Conservation (phyloP, 1,140 invertebrate species). For the Drosophila auraria region DNA sequence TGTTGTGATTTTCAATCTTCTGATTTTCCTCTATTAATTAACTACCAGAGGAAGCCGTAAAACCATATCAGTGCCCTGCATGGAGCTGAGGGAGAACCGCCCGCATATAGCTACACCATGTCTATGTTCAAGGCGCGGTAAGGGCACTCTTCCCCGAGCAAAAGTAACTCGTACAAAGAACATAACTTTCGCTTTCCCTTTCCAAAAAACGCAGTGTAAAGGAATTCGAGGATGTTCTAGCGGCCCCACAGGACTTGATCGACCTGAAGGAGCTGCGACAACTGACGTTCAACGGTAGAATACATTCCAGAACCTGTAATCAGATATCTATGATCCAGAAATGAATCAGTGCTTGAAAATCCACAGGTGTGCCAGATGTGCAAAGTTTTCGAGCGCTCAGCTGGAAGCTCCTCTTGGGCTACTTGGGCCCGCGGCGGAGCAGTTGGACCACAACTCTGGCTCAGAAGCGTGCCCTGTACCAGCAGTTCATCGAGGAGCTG, state of each 20-base stretch:
- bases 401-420: conserved; percentile 94
- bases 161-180: conserved; percentile 14
- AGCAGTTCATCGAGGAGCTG: conserved; percentile 94
- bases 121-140: conserved; percentile 82
- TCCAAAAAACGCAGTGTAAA: conserved; percentile 87
- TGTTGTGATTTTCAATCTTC: conserved; percentile 9
- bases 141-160: neutral
- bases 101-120: conserved; percentile 55
- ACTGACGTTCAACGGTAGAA: conserved; percentile 91
- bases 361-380: conserved; percentile 92
- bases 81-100: conserved; percentile 22
- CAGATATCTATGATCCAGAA: neutral
- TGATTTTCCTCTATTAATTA: neutral
- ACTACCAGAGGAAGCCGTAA: neutral
- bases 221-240: conserved; percentile 90
- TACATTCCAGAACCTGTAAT: neutral
- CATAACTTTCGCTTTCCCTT: conserved; percentile 8
- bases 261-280: conserved; percentile 88
- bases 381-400: conserved; percentile 90
- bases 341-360: conserved; percentile 8
- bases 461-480: conserved; percentile 91
- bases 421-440: conserved; percentile 89
- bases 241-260: conserved; percentile 87
- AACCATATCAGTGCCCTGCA: conserved; percentile 8
- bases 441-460: conserved; percentile 89